Evolutionary conservation across 2,888 invertebrate species (phyloP).

Genomic region (Achlya flavicornis): DNA sequence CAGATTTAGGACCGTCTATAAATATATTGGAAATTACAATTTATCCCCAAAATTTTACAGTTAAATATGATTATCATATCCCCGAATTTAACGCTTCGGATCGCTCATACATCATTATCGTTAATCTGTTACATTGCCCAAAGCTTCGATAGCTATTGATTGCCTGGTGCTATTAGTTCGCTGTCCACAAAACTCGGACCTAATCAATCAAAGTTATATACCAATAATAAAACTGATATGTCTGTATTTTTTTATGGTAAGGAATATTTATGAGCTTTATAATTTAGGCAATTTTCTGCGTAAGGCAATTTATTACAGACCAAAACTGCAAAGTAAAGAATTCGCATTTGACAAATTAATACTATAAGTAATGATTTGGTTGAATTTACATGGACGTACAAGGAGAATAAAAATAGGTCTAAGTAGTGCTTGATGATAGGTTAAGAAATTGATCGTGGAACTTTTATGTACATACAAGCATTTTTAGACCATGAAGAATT

Average conservation of each 20-base stretch:
- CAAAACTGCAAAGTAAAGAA: too few relatives aligned
- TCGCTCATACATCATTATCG: conserved; percentile 20
- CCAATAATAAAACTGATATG: not conserved
- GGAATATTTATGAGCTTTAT: not conserved
- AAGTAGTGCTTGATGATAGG: too few relatives aligned
- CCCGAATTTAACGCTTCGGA: not conserved
- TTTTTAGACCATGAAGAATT: too few relatives aligned
- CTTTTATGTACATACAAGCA: too few relatives aligned
- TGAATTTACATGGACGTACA: too few relatives aligned
- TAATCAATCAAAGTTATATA: conserved; percentile 59
- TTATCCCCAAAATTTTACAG: not conserved
- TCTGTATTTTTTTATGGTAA: too few relatives aligned
- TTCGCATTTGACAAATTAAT: too few relatives aligned
- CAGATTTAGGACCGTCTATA: not conserved
- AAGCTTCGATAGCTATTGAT: conserved; percentile 30
- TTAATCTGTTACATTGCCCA: conserved; percentile 39
- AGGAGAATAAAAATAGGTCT: too few relatives aligned
- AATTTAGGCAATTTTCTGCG: too few relatives aligned
- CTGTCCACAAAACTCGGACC: conserved; percentile 54
- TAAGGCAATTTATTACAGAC: too few relatives aligned
- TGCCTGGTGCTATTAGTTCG: conserved; percentile 45
- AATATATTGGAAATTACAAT: not conserved
- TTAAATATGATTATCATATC: not conserved
- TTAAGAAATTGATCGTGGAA: too few relatives aligned
- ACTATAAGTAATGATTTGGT: too few relatives aligned